phyloP scores from a whole-genome alignment of 1,140 invertebrate species.

The Acromyrmex heyeri region DNA sequence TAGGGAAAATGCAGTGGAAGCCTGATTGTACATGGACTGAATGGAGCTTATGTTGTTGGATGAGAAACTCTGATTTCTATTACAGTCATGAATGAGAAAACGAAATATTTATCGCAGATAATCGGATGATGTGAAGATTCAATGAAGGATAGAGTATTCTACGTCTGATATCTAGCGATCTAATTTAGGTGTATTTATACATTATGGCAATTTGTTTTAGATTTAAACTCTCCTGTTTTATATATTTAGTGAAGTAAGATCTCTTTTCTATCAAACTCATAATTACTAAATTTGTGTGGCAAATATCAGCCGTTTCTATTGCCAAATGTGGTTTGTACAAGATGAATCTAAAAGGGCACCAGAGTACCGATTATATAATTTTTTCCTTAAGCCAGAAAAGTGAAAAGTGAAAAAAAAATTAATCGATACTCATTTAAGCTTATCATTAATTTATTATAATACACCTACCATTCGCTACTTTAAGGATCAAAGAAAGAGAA shows the following conservation, averaged over 20 bases:
- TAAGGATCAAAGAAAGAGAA: neutral
- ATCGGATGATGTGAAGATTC: neutral
- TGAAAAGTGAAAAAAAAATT: neutral
- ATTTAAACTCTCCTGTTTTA: neutral
- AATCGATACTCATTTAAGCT: neutral
- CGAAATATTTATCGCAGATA: neutral
- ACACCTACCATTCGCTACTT: neutral
- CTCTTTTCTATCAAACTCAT: conserved; percentile 2
- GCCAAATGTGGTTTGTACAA: neutral
- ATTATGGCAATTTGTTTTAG: neutral
- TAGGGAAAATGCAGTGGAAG: neutral
- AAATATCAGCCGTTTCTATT: neutral
- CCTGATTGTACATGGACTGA: conserved; percentile 70
- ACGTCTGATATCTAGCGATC: neutral
- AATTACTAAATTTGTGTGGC: neutral
- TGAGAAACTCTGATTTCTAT: conserved; percentile 33
- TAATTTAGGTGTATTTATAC: conserved; percentile 12
- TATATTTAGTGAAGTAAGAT: conserved; percentile 16
- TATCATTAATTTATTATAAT: neutral
- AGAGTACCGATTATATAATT: too few species aligned
- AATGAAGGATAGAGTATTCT: neutral
- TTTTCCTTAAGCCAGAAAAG: too few species aligned
- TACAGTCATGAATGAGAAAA: neutral
- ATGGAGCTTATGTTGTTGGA: conserved; percentile 60
- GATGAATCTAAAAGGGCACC: neutral